Evolutionary conservation across 2,888 invertebrate genomes (phyloP), one percentile per base, ranked within the genome.

Genomic region (Cantharis nigra): DNA sequence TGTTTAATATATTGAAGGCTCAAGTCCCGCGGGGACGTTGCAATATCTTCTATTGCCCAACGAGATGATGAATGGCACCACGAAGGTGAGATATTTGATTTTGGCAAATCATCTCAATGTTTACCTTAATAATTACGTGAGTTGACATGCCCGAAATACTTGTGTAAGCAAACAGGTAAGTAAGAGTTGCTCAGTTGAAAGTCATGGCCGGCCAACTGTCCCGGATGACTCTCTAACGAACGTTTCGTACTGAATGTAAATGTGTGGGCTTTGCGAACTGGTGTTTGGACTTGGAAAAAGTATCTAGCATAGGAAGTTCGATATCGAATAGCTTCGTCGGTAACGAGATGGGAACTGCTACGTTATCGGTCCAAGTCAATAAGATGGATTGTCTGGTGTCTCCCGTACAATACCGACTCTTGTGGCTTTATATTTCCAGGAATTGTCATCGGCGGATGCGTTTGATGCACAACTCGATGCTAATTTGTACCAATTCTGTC

Each of bases 241-340:
- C 75, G 74, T 69, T 80, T 77, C 78, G 74, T 81, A 78, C 74
- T 81, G 80, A 78, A 81, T 81, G 74, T 80, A 78, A 80, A 79
- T 79, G 79, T 79, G 77, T 79, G 76, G 77, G 79, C 72, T 78
- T 79, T 67, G 79, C 79, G 75, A 79, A 65, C 49, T 30, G 72
- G 70, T 63, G 71, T 73, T 26, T 76, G 79, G 71, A 77, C 78
- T 76, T 70, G 78, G 79, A 80, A 81, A 80, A 81, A 79, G 76
- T 79, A 75, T 70, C 77, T 78, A 76, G 78, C 81, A 84, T 80
- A 86, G 85, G 86, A 86, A 86, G 86, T 85, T 80, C 80, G 84
- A 84, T 86, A 86, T 86, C 86, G 81, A 83, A 85, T 86, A 84
- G 84, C 85, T 82, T 80, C 80, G 81, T 80, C 77, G 82, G 82